Percentiles rank a stretch among this genome's conserved stretches.
Evolutionary conservation across 2,113 vertebrate species (phyloP).

Genomic region (Nannobrachium achirus): DNA sequence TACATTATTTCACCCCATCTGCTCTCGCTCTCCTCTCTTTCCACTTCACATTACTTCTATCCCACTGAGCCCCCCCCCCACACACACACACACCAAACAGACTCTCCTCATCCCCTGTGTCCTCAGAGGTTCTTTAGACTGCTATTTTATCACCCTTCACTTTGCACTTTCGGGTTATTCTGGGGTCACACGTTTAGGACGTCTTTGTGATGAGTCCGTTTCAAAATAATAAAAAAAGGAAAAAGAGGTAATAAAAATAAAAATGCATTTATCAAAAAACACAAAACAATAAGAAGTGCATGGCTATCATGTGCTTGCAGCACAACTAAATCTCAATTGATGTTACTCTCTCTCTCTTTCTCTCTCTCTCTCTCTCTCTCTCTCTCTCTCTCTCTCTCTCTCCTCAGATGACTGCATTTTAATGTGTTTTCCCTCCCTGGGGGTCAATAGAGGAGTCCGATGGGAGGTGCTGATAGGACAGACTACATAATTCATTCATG

Average conservation of each 20-base stretch:
- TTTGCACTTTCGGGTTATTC: no score
- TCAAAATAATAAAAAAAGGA: no score
- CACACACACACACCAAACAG: conserved; percentile 40
- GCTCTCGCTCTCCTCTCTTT: conserved; percentile 24
- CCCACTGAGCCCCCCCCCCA: conserved; percentile 40
- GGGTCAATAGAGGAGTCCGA: background rate
- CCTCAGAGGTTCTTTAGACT: background rate
- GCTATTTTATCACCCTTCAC: background rate
- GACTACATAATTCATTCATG: no score
- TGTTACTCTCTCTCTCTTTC: background rate
- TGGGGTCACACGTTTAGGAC: no score
- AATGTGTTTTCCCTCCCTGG: background rate
- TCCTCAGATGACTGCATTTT: background rate
- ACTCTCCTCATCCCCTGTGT: conserved; percentile 16
- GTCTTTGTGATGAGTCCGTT: no score
- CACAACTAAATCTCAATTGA: no score
- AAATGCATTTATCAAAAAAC: no score
- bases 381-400: background rate
- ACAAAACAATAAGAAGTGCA: no score
- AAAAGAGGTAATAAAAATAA: no score
- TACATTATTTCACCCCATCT: conserved; percentile 70
- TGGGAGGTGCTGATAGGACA: no score
- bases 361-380: background rate
- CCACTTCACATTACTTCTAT: conserved; percentile 50
- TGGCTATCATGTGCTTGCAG: no score